Evolutionary conservation across 2,888 invertebrate species (phyloP).

Genomic region (Idaea straminata): DNA sequence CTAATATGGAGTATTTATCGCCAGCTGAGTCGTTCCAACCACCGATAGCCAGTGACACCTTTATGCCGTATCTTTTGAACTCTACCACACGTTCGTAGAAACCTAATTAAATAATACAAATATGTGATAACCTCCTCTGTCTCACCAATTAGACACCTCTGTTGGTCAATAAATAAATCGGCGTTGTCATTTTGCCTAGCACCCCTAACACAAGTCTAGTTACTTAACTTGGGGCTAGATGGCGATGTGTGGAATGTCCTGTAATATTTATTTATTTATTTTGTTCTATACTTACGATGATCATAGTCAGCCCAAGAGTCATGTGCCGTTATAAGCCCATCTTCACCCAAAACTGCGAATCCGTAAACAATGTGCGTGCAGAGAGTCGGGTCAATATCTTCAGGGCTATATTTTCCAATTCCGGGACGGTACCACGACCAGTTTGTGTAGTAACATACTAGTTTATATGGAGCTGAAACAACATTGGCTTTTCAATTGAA

Average conservation of each 20-base stretch:
- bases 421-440: conserved; percentile 96
- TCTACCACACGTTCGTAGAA: conserved; percentile 92
- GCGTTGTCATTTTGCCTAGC: no score
- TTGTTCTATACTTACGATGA: conserved; percentile 81
- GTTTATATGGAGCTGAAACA: conserved; percentile 85
- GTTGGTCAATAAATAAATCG: no score
- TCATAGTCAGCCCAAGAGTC: conserved; percentile 95
- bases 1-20: conserved; percentile 92
- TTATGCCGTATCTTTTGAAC: conserved; percentile 88
- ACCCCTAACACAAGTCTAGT: no score
- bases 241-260: no score
- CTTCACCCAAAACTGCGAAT: conserved; percentile 93
- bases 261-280: neutral
- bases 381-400: conserved; percentile 90
- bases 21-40: conserved; percentile 97
- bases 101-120: conserved; percentile 51
- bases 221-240: no score
- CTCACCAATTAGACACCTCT: no score
- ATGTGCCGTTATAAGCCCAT: conserved; percentile 89
- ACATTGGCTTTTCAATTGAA: neutral
- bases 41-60: conserved; percentile 93
- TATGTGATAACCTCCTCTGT: neutral
- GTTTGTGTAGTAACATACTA: conserved; percentile 95
- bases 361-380: conserved; percentile 97
- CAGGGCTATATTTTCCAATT: conserved; percentile 89